Evolutionary conservation across 1,140 invertebrate species (phyloP).

Genomic region (Dendrolimus punctatus): DNA sequence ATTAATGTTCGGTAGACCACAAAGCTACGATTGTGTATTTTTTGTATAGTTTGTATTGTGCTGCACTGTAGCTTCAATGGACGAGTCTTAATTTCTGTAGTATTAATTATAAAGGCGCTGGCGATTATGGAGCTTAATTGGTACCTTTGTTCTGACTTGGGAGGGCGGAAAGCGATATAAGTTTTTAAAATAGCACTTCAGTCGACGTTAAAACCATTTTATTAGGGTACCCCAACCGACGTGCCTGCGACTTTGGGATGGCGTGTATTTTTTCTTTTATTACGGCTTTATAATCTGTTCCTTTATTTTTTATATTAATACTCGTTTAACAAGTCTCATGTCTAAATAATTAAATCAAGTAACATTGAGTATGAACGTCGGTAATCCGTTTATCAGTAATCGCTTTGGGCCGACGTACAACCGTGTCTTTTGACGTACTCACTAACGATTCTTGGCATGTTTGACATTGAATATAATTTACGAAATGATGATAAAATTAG

Average conservation of each 20-base stretch:
- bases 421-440: no score
- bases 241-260: no score
- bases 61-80: constrained; percentile 40
- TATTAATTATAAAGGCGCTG: constrained; percentile 52
- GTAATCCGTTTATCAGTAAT: constrained; percentile 1
- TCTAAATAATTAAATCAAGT: no score
- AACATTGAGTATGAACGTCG: not conserved
- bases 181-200: constrained; percentile 28
- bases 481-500: no score
- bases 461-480: no score
- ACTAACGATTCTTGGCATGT: no score
- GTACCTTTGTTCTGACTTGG: constrained; percentile 40
- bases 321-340: no score
- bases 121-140: constrained; percentile 54
- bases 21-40: constrained; percentile 47
- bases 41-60: constrained; percentile 29
- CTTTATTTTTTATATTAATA: no score
- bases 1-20: constrained; percentile 54
- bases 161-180: constrained; percentile 28
- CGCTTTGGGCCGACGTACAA: not conserved
- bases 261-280: constrained; percentile 1
- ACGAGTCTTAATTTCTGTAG: constrained; percentile 52
- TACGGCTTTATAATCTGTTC: not conserved
- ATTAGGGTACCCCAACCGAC: no score
- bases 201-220: constrained; percentile 13